Percentiles rank a stretch among this genome's conserved stretches.
Conservation (phyloP, 2,888 invertebrate genomes). For the Chymomyza amoena region DNA sequence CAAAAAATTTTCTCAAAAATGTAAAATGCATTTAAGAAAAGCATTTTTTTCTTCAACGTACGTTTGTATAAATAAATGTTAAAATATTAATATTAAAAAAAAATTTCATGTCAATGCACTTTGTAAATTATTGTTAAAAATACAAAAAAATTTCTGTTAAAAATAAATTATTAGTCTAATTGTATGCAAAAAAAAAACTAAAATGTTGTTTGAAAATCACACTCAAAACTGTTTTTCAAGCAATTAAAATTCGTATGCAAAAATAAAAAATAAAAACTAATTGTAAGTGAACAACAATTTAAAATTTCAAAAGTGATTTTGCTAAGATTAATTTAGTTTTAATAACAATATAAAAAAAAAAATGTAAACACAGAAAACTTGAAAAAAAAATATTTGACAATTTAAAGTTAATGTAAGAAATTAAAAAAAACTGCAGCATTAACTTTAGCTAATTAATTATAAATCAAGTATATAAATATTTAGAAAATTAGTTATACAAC, state of each 20-base stretch:
- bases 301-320: conserved; percentile 57
- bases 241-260: conserved; percentile 4
- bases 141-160: conserved; percentile 26
- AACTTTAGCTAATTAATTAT: conserved; percentile 17
- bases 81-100: conserved; percentile 5
- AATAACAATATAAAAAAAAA: conserved; percentile 9
- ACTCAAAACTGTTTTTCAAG: conserved; percentile 25
- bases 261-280: conserved; percentile 11
- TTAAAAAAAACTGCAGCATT: conserved; percentile 9
- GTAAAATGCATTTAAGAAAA: conserved; percentile 46
- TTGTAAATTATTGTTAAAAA: conserved; percentile 63
- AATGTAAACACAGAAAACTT: not conserved
- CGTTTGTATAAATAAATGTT: conserved; percentile 26
- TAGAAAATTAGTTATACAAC: conserved; percentile 2
- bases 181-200: conserved; percentile 40
- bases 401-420: not conserved
- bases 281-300: conserved; percentile 12
- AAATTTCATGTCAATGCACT: conserved; percentile 44
- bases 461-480: conserved; percentile 26
- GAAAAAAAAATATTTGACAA: not conserved
- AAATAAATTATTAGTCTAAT: conserved; percentile 19
- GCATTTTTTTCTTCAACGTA: conserved; percentile 29
- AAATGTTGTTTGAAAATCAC: conserved; percentile 22
- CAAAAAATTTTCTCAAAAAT: conserved; percentile 33
- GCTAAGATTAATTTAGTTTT: conserved; percentile 44